Evolutionary conservation across 2,797 vertebrate genomes (phyloP).

Genomic region (Ceryle rudis): DNA sequence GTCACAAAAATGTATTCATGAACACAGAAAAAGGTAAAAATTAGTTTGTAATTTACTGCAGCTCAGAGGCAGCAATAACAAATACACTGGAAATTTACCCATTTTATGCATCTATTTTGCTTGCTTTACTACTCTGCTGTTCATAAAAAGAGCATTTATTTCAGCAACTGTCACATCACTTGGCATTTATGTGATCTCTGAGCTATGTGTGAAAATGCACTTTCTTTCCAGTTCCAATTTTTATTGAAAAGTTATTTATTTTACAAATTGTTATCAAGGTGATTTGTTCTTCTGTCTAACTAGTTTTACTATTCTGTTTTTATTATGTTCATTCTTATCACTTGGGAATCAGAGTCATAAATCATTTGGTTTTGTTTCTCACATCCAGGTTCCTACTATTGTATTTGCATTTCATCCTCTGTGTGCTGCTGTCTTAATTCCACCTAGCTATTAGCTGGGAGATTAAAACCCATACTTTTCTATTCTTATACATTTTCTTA

Average conservation of each 20-base stretch:
- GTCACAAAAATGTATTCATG: slow-evolving; percentile 69
- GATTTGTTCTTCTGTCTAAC: slow-evolving; percentile 65
- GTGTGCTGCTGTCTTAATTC: not conserved
- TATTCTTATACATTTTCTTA: not conserved
- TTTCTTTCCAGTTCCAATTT: slow-evolving; percentile 71
- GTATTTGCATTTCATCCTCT: slow-evolving; percentile 43
- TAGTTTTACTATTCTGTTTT: slow-evolving; percentile 57
- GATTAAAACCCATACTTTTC: not conserved
- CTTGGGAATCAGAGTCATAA: slow-evolving; percentile 47
- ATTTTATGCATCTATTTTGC: slow-evolving; percentile 81
- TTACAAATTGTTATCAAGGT: slow-evolving; percentile 65
- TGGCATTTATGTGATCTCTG: slow-evolving; percentile 81
- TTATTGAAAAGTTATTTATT: slow-evolving; percentile 77
- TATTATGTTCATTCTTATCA: slow-evolving; percentile 51
- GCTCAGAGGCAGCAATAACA: slow-evolving; percentile 76
- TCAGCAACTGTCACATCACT: slow-evolving; percentile 76
- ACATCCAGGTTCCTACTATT: not conserved
- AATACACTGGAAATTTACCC: slow-evolving; percentile 79
- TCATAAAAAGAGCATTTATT: slow-evolving; percentile 81
- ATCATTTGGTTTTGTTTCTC: slow-evolving; percentile 32
- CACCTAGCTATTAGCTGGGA: slow-evolving; percentile 6
- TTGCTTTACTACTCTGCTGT: slow-evolving; percentile 79
- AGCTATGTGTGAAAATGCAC: slow-evolving; percentile 68
- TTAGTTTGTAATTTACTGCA: slow-evolving; percentile 77
- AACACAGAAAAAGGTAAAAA: slow-evolving; percentile 69